Conservation (phyloP, 2,888 invertebrate species). For the Mimumesa dahlbomi region DNA sequence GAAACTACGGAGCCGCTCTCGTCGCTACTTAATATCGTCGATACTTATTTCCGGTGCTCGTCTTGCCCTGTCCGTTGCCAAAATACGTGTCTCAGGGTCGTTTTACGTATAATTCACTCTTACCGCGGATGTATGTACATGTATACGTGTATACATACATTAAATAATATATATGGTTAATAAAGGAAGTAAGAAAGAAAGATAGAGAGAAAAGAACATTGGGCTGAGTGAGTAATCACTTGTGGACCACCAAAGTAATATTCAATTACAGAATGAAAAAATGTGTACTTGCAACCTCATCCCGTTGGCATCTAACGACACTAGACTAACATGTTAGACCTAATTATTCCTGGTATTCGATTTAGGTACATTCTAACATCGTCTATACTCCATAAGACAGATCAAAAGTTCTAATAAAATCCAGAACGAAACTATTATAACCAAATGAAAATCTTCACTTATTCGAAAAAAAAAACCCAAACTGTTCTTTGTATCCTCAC, state of each 20-base stretch:
- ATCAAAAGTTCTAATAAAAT: too few species aligned
- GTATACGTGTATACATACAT: background rate
- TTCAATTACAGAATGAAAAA: background rate
- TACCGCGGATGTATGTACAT: background rate
- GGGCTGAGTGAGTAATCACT: background rate
- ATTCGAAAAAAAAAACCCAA: too few species aligned
- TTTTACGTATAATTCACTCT: constrained; percentile 17
- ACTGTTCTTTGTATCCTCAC: too few species aligned
- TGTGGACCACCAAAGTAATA: background rate
- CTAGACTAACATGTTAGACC: constrained; percentile 17
- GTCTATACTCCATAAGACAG: too few species aligned
- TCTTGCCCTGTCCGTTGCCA: constrained; percentile 35
- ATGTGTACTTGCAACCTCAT: background rate
- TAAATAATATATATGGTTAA: too few species aligned
- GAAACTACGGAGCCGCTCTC: background rate
- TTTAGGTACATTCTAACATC: too few species aligned
- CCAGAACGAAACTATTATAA: too few species aligned
- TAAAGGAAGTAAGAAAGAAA: background rate
- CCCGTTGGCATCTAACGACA: constrained; percentile 15
- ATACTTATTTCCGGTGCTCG: constrained; percentile 50
- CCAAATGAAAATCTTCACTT: too few species aligned
- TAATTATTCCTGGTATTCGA: constrained; percentile 20
- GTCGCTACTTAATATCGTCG: constrained; percentile 16
- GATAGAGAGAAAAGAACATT: background rate
- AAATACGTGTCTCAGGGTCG: constrained; percentile 36